Evolutionary conservation across 2,113 vertebrate species (phyloP).

Genomic region (Calyptomena viridis): DNA sequence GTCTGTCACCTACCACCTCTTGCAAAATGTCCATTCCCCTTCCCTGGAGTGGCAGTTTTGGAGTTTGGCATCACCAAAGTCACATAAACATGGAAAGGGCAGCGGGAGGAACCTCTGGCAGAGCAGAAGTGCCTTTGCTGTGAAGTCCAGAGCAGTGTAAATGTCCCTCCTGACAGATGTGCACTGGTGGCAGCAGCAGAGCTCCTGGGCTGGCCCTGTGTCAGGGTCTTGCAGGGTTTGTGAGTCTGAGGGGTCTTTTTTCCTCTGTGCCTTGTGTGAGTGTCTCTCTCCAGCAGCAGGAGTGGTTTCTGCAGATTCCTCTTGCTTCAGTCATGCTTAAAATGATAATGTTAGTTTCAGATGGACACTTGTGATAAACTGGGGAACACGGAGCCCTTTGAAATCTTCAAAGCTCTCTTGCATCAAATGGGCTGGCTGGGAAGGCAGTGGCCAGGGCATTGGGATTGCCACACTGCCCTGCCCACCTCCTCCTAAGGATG

Average conservation of each 20-base stretch:
- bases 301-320: constrained; percentile 8
- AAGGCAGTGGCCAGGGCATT: neutral
- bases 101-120: neutral
- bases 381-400: neutral
- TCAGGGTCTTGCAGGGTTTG: neutral
- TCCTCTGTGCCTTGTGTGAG: neutral
- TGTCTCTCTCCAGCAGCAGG: neutral
- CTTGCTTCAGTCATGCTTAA: constrained; percentile 30
- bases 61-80: neutral
- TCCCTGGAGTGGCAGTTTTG: neutral
- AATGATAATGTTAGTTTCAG: constrained; percentile 60
- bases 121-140: constrained; percentile 37
- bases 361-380: constrained; percentile 51
- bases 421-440: neutral
- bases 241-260: neutral
- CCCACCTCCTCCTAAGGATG: neutral
- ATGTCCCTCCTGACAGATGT: constrained; percentile 16
- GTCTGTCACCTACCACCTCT: neutral
- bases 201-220: neutral
- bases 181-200: constrained; percentile 14
- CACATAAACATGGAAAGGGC: neutral
- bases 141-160: constrained; percentile 20
- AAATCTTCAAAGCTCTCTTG: constrained; percentile 47
- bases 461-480: fast-evolving
- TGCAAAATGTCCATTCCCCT: neutral